Conservation (phyloP, 2,113 vertebrate genomes). For the Corapipo altera region DNA sequence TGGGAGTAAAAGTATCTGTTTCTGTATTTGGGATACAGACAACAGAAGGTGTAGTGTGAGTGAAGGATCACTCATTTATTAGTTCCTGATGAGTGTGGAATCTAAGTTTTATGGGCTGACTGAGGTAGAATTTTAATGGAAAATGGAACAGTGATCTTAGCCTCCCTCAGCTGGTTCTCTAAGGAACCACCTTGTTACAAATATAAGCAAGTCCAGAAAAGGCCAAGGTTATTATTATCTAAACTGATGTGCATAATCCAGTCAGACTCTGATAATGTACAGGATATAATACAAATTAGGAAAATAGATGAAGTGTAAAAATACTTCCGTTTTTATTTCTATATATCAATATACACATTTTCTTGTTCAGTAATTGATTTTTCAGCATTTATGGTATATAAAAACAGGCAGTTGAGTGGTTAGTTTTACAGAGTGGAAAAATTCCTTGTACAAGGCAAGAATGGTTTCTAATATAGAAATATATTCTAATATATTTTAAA, state of each 20-base stretch:
- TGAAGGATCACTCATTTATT: not conserved
- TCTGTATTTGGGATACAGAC: not conserved
- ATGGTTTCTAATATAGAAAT: not conserved
- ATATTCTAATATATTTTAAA: not conserved
- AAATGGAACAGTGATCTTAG: not conserved
- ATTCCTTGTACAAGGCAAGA: not conserved
- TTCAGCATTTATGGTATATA: not conserved
- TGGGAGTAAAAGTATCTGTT: not conserved
- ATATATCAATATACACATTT: not conserved
- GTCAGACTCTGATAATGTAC: not conserved
- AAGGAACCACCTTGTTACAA: not conserved
- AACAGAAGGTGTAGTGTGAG: not conserved
- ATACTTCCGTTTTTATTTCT: not conserved
- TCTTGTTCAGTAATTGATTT: not conserved
- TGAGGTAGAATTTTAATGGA: not conserved
- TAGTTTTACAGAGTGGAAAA: not conserved
- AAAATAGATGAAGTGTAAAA: not conserved
- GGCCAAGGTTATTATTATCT: not conserved
- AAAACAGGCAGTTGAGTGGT: not conserved
- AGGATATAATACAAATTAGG: not conserved
- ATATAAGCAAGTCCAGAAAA: not conserved
- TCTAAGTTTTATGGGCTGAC: not conserved
- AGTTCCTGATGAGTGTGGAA: not conserved
- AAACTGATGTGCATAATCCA: not conserved
- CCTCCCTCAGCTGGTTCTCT: not conserved